Conservation (phyloP, 2,797 vertebrate genomes). For the Huso huso region DNA sequence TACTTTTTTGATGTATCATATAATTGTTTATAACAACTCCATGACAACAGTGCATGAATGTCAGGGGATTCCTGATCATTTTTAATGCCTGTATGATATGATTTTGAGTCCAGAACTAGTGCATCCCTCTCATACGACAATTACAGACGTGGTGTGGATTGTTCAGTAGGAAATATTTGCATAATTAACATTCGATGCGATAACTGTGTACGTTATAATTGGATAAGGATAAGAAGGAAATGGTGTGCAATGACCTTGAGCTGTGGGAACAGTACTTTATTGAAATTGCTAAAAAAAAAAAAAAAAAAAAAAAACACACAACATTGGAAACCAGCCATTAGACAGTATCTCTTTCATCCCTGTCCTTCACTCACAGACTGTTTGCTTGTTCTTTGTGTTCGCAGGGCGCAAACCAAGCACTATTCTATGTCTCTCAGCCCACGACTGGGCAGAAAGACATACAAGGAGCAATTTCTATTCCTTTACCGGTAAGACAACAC, state of each 20-base stretch:
- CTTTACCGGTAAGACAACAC: constrained; percentile 52
- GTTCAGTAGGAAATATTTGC: no score
- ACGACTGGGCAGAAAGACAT: constrained; percentile 47
- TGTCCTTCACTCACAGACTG: not conserved
- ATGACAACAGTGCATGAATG: no score
- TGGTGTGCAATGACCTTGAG: not conserved
- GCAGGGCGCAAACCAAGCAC: constrained; percentile 28
- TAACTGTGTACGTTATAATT: not conserved
- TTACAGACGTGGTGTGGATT: no score
- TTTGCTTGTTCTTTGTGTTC: constrained; percentile 4
- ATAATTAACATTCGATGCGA: not conserved
- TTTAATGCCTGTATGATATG: no score
- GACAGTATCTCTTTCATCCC: not conserved
- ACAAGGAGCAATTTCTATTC: constrained; percentile 72
- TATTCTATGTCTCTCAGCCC: constrained; percentile 53
- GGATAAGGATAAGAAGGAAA: not conserved
- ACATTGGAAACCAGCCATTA: no score
- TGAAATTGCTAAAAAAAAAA: no score
- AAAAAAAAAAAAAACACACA: no score
- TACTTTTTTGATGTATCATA: no score
- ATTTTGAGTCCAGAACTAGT: no score
- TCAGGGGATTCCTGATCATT: no score
- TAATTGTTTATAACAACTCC: no score
- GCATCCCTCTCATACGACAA: no score
- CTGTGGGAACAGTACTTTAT: not conserved